Conservation (phyloP, 2,888 invertebrate genomes). For the Platycheirus albimanus region DNA sequence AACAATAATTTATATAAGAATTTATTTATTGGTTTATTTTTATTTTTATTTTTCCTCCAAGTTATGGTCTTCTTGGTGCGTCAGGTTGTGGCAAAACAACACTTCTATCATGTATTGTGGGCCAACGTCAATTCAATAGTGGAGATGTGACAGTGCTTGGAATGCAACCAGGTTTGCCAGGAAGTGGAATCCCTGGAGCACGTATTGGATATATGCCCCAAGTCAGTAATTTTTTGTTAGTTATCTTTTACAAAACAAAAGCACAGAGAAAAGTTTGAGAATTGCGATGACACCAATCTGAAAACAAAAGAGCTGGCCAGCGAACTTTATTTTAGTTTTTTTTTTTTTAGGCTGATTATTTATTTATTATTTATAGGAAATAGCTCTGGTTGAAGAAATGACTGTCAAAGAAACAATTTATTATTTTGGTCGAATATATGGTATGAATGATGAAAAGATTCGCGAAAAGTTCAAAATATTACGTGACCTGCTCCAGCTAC, state of each 20-base stretch:
- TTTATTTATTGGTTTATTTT: conserved; percentile 18
- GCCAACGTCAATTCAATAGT: conserved; percentile 87
- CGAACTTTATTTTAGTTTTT: conserved; percentile 36
- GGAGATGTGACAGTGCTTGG: conserved; percentile 91
- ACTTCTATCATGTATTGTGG: conserved; percentile 92
- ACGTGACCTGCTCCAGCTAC: conserved; percentile 89
- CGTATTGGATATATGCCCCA: conserved; percentile 96
- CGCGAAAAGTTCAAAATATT: conserved; percentile 88
- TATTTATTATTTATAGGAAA: conserved; percentile 86
- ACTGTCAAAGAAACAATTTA: conserved; percentile 91
- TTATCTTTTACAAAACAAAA: conserved; percentile 3
- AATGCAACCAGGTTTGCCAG: conserved; percentile 86
- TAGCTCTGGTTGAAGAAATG: conserved; percentile 91
- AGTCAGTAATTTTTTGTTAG: conserved; percentile 77
- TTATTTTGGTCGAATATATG: conserved; percentile 94
- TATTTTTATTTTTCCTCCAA: conserved; percentile 78
- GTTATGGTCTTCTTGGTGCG: conserved; percentile 94
- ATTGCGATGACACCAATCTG: conserved; percentile 22
- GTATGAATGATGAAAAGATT: conserved; percentile 87
- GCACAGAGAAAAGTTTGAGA: conserved; percentile 5
- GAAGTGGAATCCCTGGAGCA: conserved; percentile 87
- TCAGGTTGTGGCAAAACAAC: conserved; percentile 97
- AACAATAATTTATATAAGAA: conserved; percentile 11
- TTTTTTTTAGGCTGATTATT: background rate
- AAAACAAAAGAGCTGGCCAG: conserved; percentile 51